These are phyloP conservation scores for Torymus texanus DNA, from an alignment of 2,888 invertebrate genomes.

Conservation along the genomic window DNA sequence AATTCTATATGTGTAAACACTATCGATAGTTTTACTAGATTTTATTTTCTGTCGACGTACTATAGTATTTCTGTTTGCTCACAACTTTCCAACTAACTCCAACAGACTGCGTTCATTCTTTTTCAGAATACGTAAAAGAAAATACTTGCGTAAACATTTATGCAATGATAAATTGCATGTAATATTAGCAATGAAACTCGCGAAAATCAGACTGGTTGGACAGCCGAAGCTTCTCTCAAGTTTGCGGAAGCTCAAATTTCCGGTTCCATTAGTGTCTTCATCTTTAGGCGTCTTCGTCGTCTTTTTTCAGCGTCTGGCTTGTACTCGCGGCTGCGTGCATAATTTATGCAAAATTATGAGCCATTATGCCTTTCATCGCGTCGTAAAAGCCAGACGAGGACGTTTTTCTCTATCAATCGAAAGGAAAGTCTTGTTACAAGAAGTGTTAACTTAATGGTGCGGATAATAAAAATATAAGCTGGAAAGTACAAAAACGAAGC, in stretches of 20 bases:
- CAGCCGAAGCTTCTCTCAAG: slow-evolving; percentile 19
- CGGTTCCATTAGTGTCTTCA: slow-evolving; percentile 50
- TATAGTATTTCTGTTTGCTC: too few relatives aligned
- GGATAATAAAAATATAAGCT: background rate
- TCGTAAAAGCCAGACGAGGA: slow-evolving; percentile 31
- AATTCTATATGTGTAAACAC: too few relatives aligned
- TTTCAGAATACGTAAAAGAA: too few relatives aligned
- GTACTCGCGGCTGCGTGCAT: slow-evolving; percentile 38
- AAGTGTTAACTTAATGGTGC: background rate
- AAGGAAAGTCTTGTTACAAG: slow-evolving; percentile 4
- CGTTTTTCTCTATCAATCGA: slow-evolving; percentile 32
- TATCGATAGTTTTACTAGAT: background rate
- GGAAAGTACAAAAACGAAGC: background rate
- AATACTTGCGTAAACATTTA: slow-evolving; percentile 1
- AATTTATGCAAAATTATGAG: slow-evolving; percentile 57
- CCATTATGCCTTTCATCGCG: slow-evolving; percentile 56
- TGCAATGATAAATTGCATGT: slow-evolving; percentile 31
- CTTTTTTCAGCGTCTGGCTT: slow-evolving; percentile 45
- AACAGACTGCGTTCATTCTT: too few relatives aligned
- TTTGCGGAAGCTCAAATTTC: slow-evolving; percentile 52
- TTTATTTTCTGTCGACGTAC: too few relatives aligned
- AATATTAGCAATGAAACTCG: slow-evolving; percentile 39
- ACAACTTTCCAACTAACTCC: too few relatives aligned
- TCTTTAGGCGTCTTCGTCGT: slow-evolving; percentile 32
- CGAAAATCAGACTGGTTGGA: slow-evolving; percentile 25